phyloP scores from a whole-genome alignment of 2,888 invertebrate genomes.

The Ypsolopha scabrella region DNA sequence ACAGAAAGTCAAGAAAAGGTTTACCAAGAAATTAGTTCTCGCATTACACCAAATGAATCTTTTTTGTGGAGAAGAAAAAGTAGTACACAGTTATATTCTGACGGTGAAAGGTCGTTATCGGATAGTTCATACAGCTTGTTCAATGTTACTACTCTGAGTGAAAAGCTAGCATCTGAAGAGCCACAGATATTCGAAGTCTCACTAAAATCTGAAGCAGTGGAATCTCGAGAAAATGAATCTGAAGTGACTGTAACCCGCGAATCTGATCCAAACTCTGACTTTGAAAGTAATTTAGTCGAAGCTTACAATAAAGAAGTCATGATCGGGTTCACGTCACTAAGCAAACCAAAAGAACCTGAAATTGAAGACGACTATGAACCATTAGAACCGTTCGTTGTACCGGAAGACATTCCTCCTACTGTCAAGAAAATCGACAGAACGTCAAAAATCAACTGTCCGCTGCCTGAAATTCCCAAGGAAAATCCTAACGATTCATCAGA shows the following conservation, averaged over 20 bases:
- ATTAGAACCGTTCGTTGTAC: constrained; percentile 43
- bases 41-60: constrained; percentile 73
- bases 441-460: constrained; percentile 59
- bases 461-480: constrained; percentile 58
- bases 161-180: constrained; percentile 4
- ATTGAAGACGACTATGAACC: constrained; percentile 60
- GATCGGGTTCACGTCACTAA: constrained; percentile 39
- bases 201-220: constrained; percentile 10
- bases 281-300: constrained; percentile 56
- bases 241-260: constrained; percentile 3
- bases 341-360: constrained; percentile 31
- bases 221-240: constrained; percentile 25
- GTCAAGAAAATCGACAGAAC: constrained; percentile 36
- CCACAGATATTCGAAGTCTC: constrained; percentile 16
- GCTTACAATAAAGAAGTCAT: constrained; percentile 57
- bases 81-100: constrained; percentile 46
- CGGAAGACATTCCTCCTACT: constrained; percentile 34
- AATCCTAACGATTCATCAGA: constrained; percentile 9
- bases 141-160: constrained; percentile 31
- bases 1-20: constrained; percentile 20
- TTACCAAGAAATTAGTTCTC: constrained; percentile 38
- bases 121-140: constrained; percentile 48
- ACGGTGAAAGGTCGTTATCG: constrained; percentile 38
- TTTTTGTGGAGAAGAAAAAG: constrained; percentile 74
- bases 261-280: constrained; percentile 37